Percentiles rank a stretch among this genome's conserved stretches.
Conservation (phyloP, 2,888 invertebrate genomes). For the Phrixothrix hirtus region DNA sequence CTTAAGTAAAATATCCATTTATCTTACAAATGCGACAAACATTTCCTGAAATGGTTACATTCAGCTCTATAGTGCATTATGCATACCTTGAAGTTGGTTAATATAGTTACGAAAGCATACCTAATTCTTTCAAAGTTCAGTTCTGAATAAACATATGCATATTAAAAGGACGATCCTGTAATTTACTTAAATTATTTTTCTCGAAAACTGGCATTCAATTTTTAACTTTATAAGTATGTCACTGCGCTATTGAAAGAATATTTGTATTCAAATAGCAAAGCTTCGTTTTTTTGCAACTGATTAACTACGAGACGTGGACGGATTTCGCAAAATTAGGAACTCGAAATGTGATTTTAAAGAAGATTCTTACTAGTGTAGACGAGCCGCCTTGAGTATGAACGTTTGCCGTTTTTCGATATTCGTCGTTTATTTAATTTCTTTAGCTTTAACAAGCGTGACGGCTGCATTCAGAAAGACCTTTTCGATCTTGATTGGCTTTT, state of each 20-base stretch:
- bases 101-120: background rate
- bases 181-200: background rate
- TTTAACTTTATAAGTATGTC: background rate
- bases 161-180: too few relatives aligned
- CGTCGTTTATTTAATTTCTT: constrained; percentile 18
- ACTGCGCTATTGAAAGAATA: background rate
- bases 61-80: background rate
- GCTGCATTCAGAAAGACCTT: constrained; percentile 12
- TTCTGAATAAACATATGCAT: too few relatives aligned
- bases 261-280: constrained; percentile 1
- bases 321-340: constrained; percentile 14
- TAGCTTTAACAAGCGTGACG: constrained; percentile 19
- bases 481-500: constrained; percentile 17
- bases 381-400: constrained; percentile 6
- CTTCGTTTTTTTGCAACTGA: constrained; percentile 3
- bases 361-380: constrained; percentile 2
- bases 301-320: constrained; percentile 6
- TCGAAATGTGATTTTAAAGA: constrained; percentile 11
- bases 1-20: too few relatives aligned
- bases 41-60: background rate
- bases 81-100: background rate
- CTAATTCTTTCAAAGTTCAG: too few relatives aligned
- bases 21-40: too few relatives aligned
- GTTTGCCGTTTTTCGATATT: constrained; percentile 7
- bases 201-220: background rate